Conservation (phyloP, 2,113 vertebrate genomes). For the Engystomops pustulosus region DNA sequence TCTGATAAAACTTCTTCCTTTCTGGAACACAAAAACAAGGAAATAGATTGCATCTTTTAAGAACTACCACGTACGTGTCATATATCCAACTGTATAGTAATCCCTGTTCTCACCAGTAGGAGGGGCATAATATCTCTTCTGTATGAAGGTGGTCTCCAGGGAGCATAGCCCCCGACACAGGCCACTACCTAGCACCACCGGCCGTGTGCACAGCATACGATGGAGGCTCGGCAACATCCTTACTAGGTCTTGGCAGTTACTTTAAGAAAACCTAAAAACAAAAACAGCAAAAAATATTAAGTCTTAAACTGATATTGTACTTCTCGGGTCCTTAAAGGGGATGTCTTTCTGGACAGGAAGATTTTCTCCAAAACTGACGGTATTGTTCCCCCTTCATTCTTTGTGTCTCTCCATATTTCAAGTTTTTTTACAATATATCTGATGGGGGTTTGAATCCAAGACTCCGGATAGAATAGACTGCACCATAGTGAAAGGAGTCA, state of each 20-base stretch:
- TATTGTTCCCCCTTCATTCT: too few species aligned
- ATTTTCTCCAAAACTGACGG: too few species aligned
- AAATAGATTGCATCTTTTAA: too few species aligned
- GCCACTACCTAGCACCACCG: background rate
- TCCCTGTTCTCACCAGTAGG: constrained; percentile 25
- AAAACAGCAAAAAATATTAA: background rate
- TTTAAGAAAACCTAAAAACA: background rate
- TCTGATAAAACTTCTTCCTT: constrained; percentile 90
- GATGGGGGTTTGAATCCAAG: too few species aligned
- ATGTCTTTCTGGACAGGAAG: too few species aligned
- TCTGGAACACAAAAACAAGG: constrained; percentile 71
- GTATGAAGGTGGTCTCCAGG: background rate
- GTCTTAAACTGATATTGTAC: too few species aligned
- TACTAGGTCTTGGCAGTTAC: background rate
- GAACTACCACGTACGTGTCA: too few species aligned
- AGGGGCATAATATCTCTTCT: background rate
- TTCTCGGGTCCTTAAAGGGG: background rate
- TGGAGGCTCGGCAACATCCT: constrained; percentile 36
- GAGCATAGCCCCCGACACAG: background rate
- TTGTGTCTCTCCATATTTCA: too few species aligned
- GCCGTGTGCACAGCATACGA: background rate
- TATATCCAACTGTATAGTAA: too few species aligned
- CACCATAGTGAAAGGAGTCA: too few species aligned
- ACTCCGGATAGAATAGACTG: too few species aligned
- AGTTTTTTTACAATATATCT: too few species aligned